Base-by-base conservation (phyloP, 2,888 invertebrate genomes). In the Cylloceria caligata region DNA sequence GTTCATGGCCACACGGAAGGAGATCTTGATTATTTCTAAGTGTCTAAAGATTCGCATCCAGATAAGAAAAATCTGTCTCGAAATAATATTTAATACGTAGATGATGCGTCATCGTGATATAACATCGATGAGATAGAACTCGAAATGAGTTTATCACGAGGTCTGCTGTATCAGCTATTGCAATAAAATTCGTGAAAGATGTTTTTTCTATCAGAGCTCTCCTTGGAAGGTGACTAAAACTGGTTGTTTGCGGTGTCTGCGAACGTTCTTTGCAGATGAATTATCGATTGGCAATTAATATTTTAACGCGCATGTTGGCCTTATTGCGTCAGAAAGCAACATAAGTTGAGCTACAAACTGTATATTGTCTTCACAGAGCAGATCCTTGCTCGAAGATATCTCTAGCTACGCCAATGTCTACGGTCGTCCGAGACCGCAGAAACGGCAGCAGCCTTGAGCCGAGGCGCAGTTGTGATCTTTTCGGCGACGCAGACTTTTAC, bases 331-430 rank as follows among this genome's bases (percentile, higher is more conserved):
- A 13, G 13, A 24, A 64, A 27, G 24, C 11, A 27, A 47, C 2
- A 52, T 30, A 19, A n/a, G n/a, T 49, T 24, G 19, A n/a, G 6
- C 2, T 47, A n/a, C n/a, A 3, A 13, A 39, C 13, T 39, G 3
- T 39, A 13, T 39, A 13, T 39, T 13, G 39, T 39, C 39, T 39
- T n/a, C 27, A 27, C 11, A 7, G 16, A 45, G 27, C 7, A 36
- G 2, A 11, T 42, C 16, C 42, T 55, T 21, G 24, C 21, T 21
- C 1, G 21, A 68, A 52, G 39, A 52, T 62, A 49, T 52, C 24
- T 62, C 65, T 1, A 68, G 57, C 67, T 72, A 81, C 81, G 81
- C 75, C 76, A 76, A 72, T 76, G 76, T 60, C 76, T 67, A 0
- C 19, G 49, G 65, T 49, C 73, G 45, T 60, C 9, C 60, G 71